Evolutionary conservation across 2,113 vertebrate species (phyloP), one percentile per base, ranked within the genome.

Genomic region (Aegithalos caudatus): DNA sequence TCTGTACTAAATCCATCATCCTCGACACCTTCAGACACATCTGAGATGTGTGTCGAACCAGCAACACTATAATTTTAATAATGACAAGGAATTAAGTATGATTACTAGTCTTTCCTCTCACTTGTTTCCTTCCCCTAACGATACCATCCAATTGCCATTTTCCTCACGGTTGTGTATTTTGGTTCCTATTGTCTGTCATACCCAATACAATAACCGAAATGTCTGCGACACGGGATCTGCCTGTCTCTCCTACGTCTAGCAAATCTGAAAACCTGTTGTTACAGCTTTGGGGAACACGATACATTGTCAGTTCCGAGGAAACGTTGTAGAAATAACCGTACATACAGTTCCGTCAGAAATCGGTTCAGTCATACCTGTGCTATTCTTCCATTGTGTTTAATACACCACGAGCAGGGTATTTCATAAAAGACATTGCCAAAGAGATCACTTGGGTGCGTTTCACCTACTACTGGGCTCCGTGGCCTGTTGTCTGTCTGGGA

Each of bases 1-100:
- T 91, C 95, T 74, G 72, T 60, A 64, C 65, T 90, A 86, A 89
- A 93, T 71, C 78, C 78, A 91, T 91, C 95, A 73, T 84, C 74
- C 95, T 44, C 11, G 3, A 64, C 86, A 92, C 67, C 92, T 73
- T 51, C 60, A 79, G 89, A 78, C 3, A 12, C 77, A 74, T 76
- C 79, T 0, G 31, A 72, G 47, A 81, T 1, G 47, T 27, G 60
- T 21, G 28, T 37, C 84, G 78, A 76, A 82, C 74, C 73, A 86
- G 70, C 86, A 83, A 85, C 58, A 60, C 94, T 86, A 5, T 88
- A 86, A 86, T 90, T 91, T 96, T 81, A 87, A 95, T 86, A 97
- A 96, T 85, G 87, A 95, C 94, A 87, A 78, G 87, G 70, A 77
- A 91, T 88, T 96, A 87, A 94, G 80, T 62, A 69, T 57, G 78